Base-by-base conservation (phyloP, 2,888 invertebrate genomes). In the Cataglyphis rosenhaueri region DNA sequence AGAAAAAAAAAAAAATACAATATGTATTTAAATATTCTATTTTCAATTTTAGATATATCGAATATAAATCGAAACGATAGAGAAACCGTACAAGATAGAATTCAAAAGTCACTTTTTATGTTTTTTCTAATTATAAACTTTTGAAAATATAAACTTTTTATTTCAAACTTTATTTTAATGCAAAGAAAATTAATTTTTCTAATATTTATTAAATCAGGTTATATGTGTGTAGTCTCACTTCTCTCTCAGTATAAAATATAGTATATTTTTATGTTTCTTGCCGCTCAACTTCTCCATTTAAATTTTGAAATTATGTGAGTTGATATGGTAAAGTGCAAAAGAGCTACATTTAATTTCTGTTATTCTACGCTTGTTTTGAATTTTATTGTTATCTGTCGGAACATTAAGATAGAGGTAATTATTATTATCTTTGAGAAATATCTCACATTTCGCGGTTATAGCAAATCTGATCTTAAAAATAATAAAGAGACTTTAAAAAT, bases 391-490 rank as follows among this genome's bases (percentile, higher is more conserved):
- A 35, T 15, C n/a, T 32, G 21, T 12, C 8, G n/a, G 9, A 66
- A n/a, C 8, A n/a, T 65, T 18, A 38, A 76, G 6, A 35, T 29
- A 35, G 21, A 76, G 15, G 29, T 66, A 55, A 55, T 55, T 38
- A 25, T 55, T 52, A 25, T 25, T 65, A 52, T 65, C 65, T 52
- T 25, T n/a, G 3, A 38, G 55, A 66, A 66, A 52, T 52, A 52
- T 75, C 48, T 75, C 2, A 8, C 6, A 38, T 52, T 12, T 25
- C 9, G 35, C 6, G 25, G 1, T 32, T 18, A 18, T 8, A 8
- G 9, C 9, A 61, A 32, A 32, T 32, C 18, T 32, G 9, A 3
- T 3, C 3, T 57, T 57, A 5, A n/a, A 2, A n/a, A 8, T 61
- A 32, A 59, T 15, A 25, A 59, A 59, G 29, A 6, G 12, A 35